Evolutionary conservation across 2,113 vertebrate species (phyloP).

Genomic region (Garra rufa): DNA sequence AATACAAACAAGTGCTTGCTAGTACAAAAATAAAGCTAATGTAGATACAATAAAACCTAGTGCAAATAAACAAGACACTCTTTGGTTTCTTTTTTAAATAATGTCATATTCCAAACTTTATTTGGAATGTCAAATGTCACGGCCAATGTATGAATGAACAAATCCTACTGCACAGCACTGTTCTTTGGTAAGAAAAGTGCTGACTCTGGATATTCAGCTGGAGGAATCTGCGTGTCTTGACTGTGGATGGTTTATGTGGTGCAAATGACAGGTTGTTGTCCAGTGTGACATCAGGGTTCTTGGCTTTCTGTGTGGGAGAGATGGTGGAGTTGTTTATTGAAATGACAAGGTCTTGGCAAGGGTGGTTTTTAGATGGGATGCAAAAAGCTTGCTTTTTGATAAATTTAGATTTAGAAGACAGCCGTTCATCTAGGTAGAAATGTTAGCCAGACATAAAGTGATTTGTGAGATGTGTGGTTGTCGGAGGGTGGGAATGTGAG

Average conservation of each 20-base stretch:
- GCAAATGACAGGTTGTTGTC: constrained; percentile 12
- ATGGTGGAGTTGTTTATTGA: constrained; percentile 21
- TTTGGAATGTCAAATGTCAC: neutral
- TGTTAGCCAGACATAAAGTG: neutral
- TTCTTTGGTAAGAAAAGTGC: neutral
- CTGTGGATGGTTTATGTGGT: constrained; percentile 12
- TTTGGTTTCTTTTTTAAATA: neutral
- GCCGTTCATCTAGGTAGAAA: neutral
- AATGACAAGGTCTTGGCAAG: constrained; percentile 1
- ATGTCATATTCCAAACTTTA: neutral
- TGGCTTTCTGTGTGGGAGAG: constrained; percentile 8
- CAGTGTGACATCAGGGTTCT: neutral
- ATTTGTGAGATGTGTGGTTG: neutral
- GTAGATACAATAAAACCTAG: constrained; percentile 2
- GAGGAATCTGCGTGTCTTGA: neutral
- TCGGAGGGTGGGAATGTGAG: neutral
- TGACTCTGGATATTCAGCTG: constrained; percentile 3
- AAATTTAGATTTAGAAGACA: neutral
- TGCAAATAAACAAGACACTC: neutral
- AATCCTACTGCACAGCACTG: neutral
- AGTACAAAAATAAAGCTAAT: constrained; percentile 12
- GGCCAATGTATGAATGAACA: neutral
- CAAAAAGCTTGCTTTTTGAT: neutral
- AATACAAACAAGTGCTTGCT: neutral
- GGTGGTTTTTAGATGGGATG: neutral